phyloP scores from a whole-genome alignment of 2,888 invertebrate species.

The Hirudinaria manillensis region DNA sequence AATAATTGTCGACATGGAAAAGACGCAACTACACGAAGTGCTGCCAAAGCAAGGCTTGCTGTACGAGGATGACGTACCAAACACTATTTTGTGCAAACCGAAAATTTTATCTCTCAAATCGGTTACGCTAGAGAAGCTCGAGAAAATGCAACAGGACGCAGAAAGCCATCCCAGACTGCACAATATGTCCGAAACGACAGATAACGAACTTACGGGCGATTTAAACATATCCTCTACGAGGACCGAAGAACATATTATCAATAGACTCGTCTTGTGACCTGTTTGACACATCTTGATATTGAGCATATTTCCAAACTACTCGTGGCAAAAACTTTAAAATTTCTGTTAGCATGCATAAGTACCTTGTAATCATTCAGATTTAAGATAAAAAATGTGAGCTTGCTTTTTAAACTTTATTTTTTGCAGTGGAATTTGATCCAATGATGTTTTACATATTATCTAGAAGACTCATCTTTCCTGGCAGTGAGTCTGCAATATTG shows the following conservation, averaged over 20 bases:
- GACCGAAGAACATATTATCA: background rate
- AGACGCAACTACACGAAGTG: constrained; percentile 32
- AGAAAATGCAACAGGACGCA: constrained; percentile 37
- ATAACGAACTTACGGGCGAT: background rate
- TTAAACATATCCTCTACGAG: background rate
- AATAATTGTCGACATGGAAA: too few species aligned
- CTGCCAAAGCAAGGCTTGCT: constrained; percentile 38
- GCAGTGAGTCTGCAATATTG: background rate
- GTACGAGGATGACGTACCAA: constrained; percentile 37
- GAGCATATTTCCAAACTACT: too few species aligned
- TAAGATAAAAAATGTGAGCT: too few species aligned
- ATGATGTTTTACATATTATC: too few species aligned
- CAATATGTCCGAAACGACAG: constrained; percentile 5
- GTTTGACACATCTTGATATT: background rate
- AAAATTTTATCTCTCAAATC: constrained; percentile 40
- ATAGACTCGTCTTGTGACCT: background rate
- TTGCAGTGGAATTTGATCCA: too few species aligned
- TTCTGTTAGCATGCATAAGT: too few species aligned
- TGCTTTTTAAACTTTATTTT: too few species aligned
- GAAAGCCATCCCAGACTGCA: constrained; percentile 32
- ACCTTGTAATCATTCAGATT: too few species aligned
- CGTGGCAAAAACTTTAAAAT: too few species aligned
- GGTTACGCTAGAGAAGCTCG: constrained; percentile 38
- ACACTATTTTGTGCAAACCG: constrained; percentile 38
- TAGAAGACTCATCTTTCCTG: too few species aligned